Conservation (phyloP, 2,888 invertebrate species). For the Drosophila gaucha region DNA sequence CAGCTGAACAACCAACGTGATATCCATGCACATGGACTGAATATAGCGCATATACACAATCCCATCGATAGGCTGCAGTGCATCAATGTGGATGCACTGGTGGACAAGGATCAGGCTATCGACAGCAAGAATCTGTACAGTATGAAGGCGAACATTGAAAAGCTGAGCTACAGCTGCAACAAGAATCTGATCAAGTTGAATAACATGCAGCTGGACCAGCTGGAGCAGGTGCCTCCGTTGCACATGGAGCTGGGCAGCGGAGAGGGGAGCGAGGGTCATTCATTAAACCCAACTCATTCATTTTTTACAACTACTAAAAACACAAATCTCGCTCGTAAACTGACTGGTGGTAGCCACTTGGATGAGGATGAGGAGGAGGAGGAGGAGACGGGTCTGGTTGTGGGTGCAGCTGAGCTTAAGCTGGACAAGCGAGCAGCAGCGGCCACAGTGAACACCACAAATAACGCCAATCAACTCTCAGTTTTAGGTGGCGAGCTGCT, state of each 20-base stretch:
- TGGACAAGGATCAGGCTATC: constrained; percentile 87
- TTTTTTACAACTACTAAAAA: constrained; percentile 74
- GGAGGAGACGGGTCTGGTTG: constrained; percentile 30
- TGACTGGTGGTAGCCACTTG: constrained; percentile 67
- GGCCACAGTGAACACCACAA: constrained; percentile 20
- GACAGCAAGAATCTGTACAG: constrained; percentile 84
- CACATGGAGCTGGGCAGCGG: constrained; percentile 20
- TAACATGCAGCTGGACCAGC: constrained; percentile 24
- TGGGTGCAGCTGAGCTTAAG: constrained; percentile 24
- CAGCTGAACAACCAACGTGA: constrained; percentile 90
- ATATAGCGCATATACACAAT: constrained; percentile 83
- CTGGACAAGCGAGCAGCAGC: constrained; percentile 33
- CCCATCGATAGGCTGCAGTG: constrained; percentile 86
- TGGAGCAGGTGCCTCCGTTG: constrained; percentile 31
- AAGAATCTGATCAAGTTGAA: constrained; percentile 74
- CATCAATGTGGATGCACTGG: constrained; percentile 87
- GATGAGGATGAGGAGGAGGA: constrained; percentile 39
- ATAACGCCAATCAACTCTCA: constrained; percentile 73
- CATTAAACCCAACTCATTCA: constrained; percentile 69
- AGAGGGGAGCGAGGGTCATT: constrained; percentile 43
- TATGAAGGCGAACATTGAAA: constrained; percentile 82
- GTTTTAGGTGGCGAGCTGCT: constrained; percentile 88
- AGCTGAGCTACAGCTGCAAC: constrained; percentile 81
- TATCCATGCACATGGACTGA: constrained; percentile 84
- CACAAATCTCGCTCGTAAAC: constrained; percentile 69